Evolutionary conservation across 2,797 vertebrate species (phyloP).

Genomic region (Etheostoma nigrum): DNA sequence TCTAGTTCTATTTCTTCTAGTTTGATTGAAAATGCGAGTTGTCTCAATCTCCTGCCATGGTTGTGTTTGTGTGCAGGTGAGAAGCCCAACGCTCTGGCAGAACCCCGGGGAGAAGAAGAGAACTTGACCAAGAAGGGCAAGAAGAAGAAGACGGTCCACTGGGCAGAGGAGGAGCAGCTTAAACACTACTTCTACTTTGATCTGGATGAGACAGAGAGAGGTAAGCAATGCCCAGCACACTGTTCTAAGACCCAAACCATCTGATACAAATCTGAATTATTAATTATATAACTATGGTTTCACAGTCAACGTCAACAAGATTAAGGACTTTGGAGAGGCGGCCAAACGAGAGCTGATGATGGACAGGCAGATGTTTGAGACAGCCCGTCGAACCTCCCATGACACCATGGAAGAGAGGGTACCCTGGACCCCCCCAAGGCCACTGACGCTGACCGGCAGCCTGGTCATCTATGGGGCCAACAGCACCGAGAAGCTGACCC

Average conservation of each 20-base stretch:
- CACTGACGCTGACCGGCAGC: constrained; percentile 83
- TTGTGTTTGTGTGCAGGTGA: constrained; percentile 61
- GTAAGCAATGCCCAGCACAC: constrained; percentile 66
- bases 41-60: background rate
- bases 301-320: constrained; percentile 96
- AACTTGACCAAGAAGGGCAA: constrained; percentile 91
- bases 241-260: background rate
- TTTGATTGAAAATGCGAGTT: background rate
- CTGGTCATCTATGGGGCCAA: constrained; percentile 87
- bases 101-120: constrained; percentile 87
- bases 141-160: constrained; percentile 93
- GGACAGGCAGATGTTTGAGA: constrained; percentile 95
- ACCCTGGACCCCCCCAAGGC: constrained; percentile 89
- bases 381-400: constrained; percentile 92
- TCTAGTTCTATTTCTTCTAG: background rate
- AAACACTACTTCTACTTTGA: constrained; percentile 96
- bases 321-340: constrained; percentile 96
- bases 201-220: constrained; percentile 94
- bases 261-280: fast-evolving
- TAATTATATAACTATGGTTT: background rate
- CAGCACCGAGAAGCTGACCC: constrained; percentile 91
- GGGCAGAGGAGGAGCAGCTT: constrained; percentile 92
- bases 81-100: constrained; percentile 84
- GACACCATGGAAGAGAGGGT: constrained; percentile 96
- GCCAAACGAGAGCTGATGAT: constrained; percentile 95